phyloP scores from a whole-genome alignment of 2,113 vertebrate species.

The Mionectes macconnelli region DNA sequence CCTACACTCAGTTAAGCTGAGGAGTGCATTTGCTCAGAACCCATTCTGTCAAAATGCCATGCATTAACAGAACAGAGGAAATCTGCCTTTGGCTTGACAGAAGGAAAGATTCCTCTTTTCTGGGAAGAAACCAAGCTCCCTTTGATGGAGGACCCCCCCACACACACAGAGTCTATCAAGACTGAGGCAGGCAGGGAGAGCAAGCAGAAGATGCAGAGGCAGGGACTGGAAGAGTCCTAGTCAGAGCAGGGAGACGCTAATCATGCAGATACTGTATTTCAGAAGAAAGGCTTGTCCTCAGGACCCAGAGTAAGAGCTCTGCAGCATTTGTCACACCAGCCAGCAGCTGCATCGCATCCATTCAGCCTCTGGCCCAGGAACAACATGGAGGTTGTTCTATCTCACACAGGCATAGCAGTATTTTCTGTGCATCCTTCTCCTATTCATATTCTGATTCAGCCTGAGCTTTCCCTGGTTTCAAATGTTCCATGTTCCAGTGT shows the following conservation, averaged over 20 bases:
- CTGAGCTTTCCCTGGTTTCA: not conserved
- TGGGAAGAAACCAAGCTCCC: not conserved
- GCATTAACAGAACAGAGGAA: not conserved
- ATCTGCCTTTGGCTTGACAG: not conserved
- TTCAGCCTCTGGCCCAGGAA: not conserved
- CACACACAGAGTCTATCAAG: not conserved
- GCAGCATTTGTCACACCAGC: not conserved
- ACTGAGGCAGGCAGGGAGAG: not conserved
- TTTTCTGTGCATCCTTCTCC: not conserved
- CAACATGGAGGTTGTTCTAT: not conserved
- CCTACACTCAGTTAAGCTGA: not conserved
- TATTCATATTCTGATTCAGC: not conserved
- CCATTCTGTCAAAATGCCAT: not conserved
- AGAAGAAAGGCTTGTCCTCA: not conserved
- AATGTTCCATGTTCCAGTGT: not conserved
- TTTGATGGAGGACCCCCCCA: not conserved
- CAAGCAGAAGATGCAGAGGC: not conserved
- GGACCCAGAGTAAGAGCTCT: not conserved
- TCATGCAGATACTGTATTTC: too few relatives aligned
- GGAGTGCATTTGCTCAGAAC: not conserved
- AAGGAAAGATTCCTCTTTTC: not conserved
- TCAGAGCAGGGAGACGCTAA: not conserved
- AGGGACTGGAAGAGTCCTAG: not conserved
- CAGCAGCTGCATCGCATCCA: not conserved
- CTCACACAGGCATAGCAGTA: not conserved